These are phyloP conservation scores for Conger conger DNA, from an alignment of 2,113 vertebrate genomes.

Conservation along the genomic window DNA sequence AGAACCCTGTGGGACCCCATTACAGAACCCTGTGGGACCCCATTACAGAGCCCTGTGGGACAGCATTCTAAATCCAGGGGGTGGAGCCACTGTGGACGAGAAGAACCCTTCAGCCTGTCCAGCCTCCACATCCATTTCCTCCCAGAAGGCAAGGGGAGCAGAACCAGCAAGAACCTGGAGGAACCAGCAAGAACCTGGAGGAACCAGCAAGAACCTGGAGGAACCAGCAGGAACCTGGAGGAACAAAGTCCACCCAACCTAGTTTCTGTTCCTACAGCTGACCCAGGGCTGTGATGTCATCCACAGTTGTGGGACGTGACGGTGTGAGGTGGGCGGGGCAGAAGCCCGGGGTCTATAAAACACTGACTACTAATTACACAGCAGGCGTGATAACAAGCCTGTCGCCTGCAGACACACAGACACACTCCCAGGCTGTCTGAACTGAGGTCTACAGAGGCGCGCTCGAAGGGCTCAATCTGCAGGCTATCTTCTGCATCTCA, in stretches of 20 bases:
- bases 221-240: not conserved
- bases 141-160: not conserved
- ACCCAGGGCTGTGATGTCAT: slow-evolving; percentile 9
- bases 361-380: slow-evolving; percentile 55
- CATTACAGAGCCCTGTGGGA: no score
- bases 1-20: no score
- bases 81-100: no score
- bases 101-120: no score
- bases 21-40: no score
- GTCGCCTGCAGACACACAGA: slow-evolving; percentile 54
- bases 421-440: slow-evolving; percentile 50
- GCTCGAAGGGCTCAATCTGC: no score
- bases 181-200: not conserved
- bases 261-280: slow-evolving; percentile 26
- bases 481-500: not conserved
- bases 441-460: slow-evolving; percentile 43
- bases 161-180: not conserved
- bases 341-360: slow-evolving; percentile 46
- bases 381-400: slow-evolving; percentile 54
- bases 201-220: no score
- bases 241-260: not conserved
- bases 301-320: not conserved
- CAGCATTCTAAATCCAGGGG: no score
- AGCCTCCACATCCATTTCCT: not conserved
- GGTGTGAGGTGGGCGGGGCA: not conserved